Evolutionary conservation across 2,797 vertebrate genomes (phyloP).

Genomic region (Coracias cyanogaster): DNA sequence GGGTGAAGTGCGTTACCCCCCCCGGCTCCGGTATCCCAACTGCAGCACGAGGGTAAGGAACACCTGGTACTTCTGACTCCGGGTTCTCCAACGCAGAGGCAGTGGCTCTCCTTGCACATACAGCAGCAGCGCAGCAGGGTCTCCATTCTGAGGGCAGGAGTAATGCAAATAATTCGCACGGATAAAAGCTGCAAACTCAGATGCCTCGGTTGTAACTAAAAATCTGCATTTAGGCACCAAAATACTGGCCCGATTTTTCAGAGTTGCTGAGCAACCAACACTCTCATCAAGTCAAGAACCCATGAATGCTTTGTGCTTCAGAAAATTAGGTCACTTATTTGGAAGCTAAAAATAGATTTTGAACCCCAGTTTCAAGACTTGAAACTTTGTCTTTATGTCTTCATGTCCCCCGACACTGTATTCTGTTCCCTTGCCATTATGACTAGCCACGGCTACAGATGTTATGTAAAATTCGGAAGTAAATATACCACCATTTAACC

Average conservation of each 20-base stretch:
- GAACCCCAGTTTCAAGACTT: background rate
- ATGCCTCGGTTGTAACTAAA: background rate
- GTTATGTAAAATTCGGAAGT: constrained; percentile 18
- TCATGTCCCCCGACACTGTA: background rate
- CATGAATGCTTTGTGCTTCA: background rate
- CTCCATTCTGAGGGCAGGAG: background rate
- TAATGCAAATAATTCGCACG: background rate
- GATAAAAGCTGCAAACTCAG: background rate
- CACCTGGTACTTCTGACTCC: background rate
- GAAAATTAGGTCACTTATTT: constrained; percentile 37
- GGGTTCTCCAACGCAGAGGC: background rate
- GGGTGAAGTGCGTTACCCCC: background rate
- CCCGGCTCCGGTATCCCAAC: background rate
- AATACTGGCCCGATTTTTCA: background rate
- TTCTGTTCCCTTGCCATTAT: background rate
- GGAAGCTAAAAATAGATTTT: background rate
- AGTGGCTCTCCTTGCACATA: fast-evolving
- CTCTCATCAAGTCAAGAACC: background rate
- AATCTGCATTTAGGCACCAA: background rate
- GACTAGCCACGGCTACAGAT: background rate
- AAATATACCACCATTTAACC: constrained; percentile 59
- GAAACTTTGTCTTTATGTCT: background rate
- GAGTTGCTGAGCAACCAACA: constrained; percentile 50
- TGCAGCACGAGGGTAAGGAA: fast-evolving
- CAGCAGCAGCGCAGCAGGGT: background rate